A percentile compares a stretch with the other conserved stretches of the same genome.
These are phyloP conservation scores for Tyrannus savana DNA, from an alignment of 2,113 vertebrate genomes.

Conservation along the genomic window DNA sequence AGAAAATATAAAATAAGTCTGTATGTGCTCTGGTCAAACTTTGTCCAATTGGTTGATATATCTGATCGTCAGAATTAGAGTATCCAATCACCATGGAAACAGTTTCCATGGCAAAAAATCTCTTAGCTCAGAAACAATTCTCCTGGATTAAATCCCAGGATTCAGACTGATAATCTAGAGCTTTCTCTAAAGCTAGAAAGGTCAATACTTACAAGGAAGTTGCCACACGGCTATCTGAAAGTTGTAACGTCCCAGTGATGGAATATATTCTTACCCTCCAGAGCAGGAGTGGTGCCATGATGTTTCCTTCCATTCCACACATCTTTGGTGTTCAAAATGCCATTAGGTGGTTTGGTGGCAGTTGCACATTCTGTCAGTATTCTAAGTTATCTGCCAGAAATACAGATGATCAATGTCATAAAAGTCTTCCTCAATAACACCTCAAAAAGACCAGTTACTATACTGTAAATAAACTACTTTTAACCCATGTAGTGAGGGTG, in stretches of 20 bases:
- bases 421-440: neutral
- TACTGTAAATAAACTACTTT: neutral
- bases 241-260: neutral
- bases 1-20: neutral
- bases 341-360: neutral
- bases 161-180: conserved; percentile 7
- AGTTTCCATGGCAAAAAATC: conserved; percentile 45
- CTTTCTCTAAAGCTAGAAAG: neutral
- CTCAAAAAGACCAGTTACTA: neutral
- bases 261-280: neutral
- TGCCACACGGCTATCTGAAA: neutral
- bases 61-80: conserved; percentile 4
- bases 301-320: neutral
- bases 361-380: neutral
- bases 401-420: neutral
- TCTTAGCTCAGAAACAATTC: neutral
- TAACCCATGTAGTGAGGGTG: neutral
- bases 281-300: neutral
- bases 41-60: neutral
- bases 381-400: neutral
- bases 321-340: neutral
- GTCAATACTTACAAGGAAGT: neutral
- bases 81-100: conserved; percentile 12
- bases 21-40: neutral
- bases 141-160: conserved; percentile 49